Percentiles rank a stretch among this genome's conserved stretches.
These are phyloP conservation scores for Tinamus guttatus DNA, from an alignment of 2,113 vertebrate species.

Conservation along the genomic window DNA sequence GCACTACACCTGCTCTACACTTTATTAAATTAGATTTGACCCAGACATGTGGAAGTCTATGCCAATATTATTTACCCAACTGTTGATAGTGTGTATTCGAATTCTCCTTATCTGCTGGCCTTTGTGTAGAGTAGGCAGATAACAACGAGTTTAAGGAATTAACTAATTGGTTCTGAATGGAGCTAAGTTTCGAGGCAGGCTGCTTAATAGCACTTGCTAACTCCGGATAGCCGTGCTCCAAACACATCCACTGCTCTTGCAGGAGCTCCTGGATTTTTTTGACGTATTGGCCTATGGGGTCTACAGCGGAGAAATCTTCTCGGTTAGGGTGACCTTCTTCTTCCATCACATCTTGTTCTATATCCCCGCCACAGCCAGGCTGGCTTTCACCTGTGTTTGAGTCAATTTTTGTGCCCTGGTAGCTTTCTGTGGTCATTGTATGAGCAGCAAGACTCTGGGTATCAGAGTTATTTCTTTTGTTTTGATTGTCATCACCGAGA, in stretches of 20 bases:
- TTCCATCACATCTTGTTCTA: slow-evolving; percentile 26
- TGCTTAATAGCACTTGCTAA: slow-evolving; percentile 84
- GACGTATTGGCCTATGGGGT: slow-evolving; percentile 91
- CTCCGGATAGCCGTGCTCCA: slow-evolving; percentile 90
- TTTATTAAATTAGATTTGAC: background rate
- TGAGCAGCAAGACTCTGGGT: background rate
- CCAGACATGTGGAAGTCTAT: accelerated
- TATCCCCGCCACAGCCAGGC: background rate
- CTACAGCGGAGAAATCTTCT: slow-evolving; percentile 71
- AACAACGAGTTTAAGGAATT: slow-evolving; percentile 94
- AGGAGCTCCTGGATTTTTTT: slow-evolving; percentile 94
- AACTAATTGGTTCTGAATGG: slow-evolving; percentile 95
- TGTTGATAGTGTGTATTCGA: slow-evolving; percentile 66
- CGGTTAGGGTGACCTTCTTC: background rate
- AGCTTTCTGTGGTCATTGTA: background rate
- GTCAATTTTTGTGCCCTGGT: background rate
- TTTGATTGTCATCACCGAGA: background rate
- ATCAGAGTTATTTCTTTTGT: background rate
- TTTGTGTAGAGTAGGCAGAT: slow-evolving; percentile 88
- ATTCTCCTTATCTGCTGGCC: slow-evolving; percentile 71
- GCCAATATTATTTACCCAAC: slow-evolving; percentile 73
- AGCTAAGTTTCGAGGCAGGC: slow-evolving; percentile 93
- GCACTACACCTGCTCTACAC: background rate
- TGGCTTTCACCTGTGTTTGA: background rate
- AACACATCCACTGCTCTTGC: slow-evolving; percentile 94